Evolutionary conservation across 2,888 invertebrate species (phyloP).

Genomic region (Sclerodermus sp.): DNA sequence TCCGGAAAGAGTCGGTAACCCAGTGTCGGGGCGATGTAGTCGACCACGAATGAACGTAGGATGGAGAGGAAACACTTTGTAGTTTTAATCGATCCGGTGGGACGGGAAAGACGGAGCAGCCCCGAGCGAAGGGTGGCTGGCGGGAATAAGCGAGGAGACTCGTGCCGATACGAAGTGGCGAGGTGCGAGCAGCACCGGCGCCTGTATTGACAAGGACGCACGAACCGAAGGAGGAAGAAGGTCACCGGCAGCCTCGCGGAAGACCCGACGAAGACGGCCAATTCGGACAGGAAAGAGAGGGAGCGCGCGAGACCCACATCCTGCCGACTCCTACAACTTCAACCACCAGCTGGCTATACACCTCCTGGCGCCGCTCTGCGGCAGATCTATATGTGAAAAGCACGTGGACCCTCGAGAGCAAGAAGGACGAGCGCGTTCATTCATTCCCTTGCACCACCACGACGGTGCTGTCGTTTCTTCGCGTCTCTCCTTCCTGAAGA

Average conservation of each 20-base stretch:
- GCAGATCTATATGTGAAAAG: conserved; percentile 41
- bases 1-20: conserved; percentile 47
- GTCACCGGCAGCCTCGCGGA: not conserved
- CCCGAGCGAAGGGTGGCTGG: conserved; percentile 24
- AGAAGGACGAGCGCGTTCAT: conserved; percentile 48
- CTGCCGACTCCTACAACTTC: conserved; percentile 53
- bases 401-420: conserved; percentile 48
- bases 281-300: too few relatives aligned
- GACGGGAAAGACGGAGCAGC: conserved; percentile 38
- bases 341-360: conserved; percentile 47
- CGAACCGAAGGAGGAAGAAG: not conserved
- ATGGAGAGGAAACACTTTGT: conserved; percentile 53
- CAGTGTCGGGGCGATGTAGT: conserved; percentile 49
- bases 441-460: conserved; percentile 42
- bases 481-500: too few relatives aligned
- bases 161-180: too few relatives aligned
- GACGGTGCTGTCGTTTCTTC: conserved; percentile 21
- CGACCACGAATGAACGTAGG: conserved; percentile 53
- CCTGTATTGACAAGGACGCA: conserved; percentile 1
- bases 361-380: conserved; percentile 35
- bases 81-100: conserved; percentile 54
- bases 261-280: too few relatives aligned
- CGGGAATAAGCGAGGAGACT: not conserved
- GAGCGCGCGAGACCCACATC: conserved; percentile 43
- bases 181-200: not conserved